phyloP scores from a whole-genome alignment of 64 coral and sea anemone genomes.

The Anthopleura sola region DNA sequence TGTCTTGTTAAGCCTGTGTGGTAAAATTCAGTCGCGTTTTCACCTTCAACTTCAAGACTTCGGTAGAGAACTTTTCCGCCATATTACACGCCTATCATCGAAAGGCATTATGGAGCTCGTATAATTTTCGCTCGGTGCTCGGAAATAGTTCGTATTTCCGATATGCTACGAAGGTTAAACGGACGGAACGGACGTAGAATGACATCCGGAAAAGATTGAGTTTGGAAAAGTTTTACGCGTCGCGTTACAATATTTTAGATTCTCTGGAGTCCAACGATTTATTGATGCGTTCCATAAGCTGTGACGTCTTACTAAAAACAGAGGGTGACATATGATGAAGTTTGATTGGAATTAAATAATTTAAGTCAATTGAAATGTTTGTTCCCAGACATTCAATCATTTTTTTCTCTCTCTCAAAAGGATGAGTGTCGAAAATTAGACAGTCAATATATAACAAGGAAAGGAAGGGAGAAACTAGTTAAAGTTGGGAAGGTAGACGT shows the following conservation, averaged over 20 bases:
- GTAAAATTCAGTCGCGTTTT: background rate
- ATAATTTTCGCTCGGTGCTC: background rate
- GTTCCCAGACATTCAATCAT: too few relatives aligned
- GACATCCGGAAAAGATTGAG: background rate
- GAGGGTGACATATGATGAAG: too few relatives aligned
- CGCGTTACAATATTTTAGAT: background rate
- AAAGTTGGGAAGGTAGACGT: too few relatives aligned
- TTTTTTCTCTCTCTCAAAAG: too few relatives aligned
- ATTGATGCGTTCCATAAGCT: background rate
- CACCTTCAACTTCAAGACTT: slow-evolving; percentile 12
- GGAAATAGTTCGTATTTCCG: background rate
- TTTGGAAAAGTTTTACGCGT: background rate
- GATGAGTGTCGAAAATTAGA: too few relatives aligned
- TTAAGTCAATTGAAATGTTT: too few relatives aligned
- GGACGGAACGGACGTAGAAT: background rate
- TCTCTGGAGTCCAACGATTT: background rate
- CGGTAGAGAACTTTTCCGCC: slow-evolving; percentile 27
- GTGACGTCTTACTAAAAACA: background rate
- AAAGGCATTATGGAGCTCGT: slow-evolving; percentile 26
- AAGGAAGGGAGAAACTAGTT: too few relatives aligned
- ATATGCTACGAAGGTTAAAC: background rate
- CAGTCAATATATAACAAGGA: too few relatives aligned
- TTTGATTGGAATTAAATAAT: too few relatives aligned
- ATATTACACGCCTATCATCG: slow-evolving; percentile 38
- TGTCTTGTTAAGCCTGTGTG: slow-evolving; percentile 9